These are phyloP conservation scores for Tubulanus polymorphus DNA, from an alignment of 2,888 invertebrate genomes.

Conservation along the genomic window DNA sequence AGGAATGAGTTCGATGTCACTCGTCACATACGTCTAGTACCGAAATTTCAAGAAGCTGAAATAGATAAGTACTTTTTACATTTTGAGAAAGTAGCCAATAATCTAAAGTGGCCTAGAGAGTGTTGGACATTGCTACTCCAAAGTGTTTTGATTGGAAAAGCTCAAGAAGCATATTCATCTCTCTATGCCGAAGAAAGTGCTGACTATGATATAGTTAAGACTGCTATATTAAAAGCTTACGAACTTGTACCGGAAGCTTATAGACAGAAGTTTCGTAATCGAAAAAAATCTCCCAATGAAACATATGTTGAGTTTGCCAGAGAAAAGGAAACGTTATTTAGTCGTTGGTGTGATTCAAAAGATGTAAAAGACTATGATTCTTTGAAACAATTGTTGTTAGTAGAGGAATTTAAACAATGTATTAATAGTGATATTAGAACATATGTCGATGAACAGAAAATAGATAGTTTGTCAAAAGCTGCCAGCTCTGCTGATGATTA, in stretches of 20 bases:
- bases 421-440: background rate
- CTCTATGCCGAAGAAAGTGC: conserved; percentile 9
- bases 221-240: conserved; percentile 17
- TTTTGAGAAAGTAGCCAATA: conserved; percentile 15
- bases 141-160: conserved; percentile 15
- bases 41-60: conserved; percentile 14
- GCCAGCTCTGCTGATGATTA: conserved; percentile 14
- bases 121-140: conserved; percentile 19
- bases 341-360: conserved; percentile 9
- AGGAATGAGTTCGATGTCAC: conserved; percentile 4
- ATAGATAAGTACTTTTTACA: conserved; percentile 14
- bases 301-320: conserved; percentile 20
- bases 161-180: conserved; percentile 11
- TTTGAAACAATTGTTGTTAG: conserved; percentile 11
- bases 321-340: conserved; percentile 14
- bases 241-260: conserved; percentile 18
- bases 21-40: conserved; percentile 10
- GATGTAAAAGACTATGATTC: conserved; percentile 8
- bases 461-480: conserved; percentile 3
- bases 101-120: conserved; percentile 16
- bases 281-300: conserved; percentile 6
- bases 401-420: conserved; percentile 17
- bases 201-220: conserved; percentile 16
- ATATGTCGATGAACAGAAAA: conserved; percentile 7
- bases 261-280: conserved; percentile 14